Evolutionary conservation across 2,113 vertebrate species (phyloP).

Genomic region (Mustelus asterias): DNA sequence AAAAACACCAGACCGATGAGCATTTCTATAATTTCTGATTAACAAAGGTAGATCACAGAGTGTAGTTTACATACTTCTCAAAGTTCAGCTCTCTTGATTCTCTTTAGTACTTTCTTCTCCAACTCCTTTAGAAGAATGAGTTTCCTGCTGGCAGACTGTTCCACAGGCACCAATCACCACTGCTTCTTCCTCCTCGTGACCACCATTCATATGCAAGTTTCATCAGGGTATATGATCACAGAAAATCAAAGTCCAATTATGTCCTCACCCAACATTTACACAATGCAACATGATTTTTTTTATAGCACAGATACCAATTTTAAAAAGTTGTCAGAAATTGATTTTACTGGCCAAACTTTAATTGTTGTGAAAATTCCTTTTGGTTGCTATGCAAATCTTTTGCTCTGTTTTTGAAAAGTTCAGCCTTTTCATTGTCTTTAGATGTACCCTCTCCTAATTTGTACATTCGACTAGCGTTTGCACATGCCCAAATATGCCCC

Average conservation of each 20-base stretch:
- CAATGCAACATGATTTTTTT: neutral
- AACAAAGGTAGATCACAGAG: neutral
- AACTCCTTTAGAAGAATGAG: neutral
- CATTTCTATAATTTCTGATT: neutral
- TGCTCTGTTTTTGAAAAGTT: conserved; percentile 79
- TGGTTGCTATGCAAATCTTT: conserved; percentile 67
- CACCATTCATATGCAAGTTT: neutral
- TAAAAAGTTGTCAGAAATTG: neutral
- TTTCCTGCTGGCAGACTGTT: neutral
- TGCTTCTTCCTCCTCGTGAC: neutral
- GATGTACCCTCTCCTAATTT: conserved; percentile 78
- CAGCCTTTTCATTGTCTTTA: conserved; percentile 76
- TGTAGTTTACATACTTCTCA: neutral
- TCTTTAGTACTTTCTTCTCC: neutral
- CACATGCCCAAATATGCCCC: conserved; percentile 86
- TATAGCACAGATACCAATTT: neutral
- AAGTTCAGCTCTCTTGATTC: neutral
- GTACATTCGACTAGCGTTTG: conserved; percentile 93
- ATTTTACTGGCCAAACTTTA: conserved; percentile 56
- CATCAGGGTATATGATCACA: neutral
- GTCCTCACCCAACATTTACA: neutral
- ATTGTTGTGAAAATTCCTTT: conserved; percentile 52
- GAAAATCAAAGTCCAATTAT: neutral
- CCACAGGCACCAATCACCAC: neutral
- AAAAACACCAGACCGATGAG: neutral